Percentiles rank a stretch among this genome's conserved stretches.
These are phyloP conservation scores for Myiagra hebetior DNA, from an alignment of 2,113 vertebrate genomes.

Conservation along the genomic window DNA sequence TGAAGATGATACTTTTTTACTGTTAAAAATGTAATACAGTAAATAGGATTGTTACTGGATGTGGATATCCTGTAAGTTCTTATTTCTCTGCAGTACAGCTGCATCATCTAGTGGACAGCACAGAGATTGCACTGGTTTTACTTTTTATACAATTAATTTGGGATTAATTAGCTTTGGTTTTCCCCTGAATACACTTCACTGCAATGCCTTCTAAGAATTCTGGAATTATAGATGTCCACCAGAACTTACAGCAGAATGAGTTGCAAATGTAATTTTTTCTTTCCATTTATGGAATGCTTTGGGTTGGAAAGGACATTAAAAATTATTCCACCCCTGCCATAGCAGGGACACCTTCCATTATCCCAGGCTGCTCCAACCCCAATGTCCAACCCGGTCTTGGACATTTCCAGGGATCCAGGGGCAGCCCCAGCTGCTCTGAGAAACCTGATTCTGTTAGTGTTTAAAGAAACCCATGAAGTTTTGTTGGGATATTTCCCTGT, in stretches of 20 bases:
- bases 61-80: not conserved
- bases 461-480: not conserved
- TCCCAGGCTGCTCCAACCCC: not conserved
- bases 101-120: constrained; percentile 53
- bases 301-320: not conserved
- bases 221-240: not conserved
- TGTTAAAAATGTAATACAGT: not conserved
- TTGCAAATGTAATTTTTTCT: not conserved
- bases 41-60: not conserved
- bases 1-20: not conserved
- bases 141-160: not conserved
- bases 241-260: not conserved
- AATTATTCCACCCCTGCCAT: not conserved
- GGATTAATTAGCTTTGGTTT: not conserved
- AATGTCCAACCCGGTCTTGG: not conserved
- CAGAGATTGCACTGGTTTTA: not conserved
- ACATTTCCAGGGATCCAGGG: not conserved
- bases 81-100: not conserved
- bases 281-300: not conserved
- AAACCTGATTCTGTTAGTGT: not conserved
- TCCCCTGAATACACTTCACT: not conserved
- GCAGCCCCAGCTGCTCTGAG: not conserved
- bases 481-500: not conserved
- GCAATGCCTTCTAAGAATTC: not conserved
- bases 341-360: not conserved